Evolutionary conservation across 2,888 invertebrate species (phyloP).

Genomic region (Lasioglossum pauxillum): DNA sequence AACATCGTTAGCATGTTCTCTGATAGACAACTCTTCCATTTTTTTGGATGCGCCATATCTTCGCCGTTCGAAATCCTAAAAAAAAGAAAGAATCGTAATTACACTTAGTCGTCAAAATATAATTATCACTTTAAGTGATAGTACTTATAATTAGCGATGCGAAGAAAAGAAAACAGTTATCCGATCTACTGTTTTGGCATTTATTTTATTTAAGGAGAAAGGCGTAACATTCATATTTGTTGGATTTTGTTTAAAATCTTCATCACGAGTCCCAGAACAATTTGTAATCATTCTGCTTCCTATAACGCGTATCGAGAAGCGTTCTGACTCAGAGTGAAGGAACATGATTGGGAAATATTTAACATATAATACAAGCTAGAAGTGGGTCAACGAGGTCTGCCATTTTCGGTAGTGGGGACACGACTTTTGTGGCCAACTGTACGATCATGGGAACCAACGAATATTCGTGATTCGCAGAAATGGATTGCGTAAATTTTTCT

Average conservation of each 20-base stretch:
- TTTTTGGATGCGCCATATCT: constrained; percentile 74
- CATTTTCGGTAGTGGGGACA: not conserved
- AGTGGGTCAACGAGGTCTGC: not conserved
- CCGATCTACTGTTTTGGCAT: no score
- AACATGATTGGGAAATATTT: not conserved
- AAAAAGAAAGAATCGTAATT: constrained; percentile 14
- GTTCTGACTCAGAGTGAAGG: not conserved
- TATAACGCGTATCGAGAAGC: not conserved
- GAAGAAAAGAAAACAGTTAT: no score
- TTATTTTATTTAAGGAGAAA: no score
- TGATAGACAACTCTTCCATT: constrained; percentile 77
- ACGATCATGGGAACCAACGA: not conserved
- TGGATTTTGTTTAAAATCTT: no score
- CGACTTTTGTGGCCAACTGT: not conserved
- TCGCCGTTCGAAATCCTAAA: constrained; percentile 23
- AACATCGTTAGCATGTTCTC: constrained; percentile 86
- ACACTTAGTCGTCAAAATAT: not conserved
- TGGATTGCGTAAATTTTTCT: constrained; percentile 27
- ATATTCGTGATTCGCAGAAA: constrained; percentile 21
- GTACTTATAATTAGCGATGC: not conserved
- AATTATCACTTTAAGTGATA: not conserved
- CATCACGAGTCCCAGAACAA: not conserved
- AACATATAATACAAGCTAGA: constrained; percentile 4
- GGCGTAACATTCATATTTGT: no score
- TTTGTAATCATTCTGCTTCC: not conserved